Base-by-base conservation (phyloP, 2,888 invertebrate genomes). In the Polia nebulosa region DNA sequence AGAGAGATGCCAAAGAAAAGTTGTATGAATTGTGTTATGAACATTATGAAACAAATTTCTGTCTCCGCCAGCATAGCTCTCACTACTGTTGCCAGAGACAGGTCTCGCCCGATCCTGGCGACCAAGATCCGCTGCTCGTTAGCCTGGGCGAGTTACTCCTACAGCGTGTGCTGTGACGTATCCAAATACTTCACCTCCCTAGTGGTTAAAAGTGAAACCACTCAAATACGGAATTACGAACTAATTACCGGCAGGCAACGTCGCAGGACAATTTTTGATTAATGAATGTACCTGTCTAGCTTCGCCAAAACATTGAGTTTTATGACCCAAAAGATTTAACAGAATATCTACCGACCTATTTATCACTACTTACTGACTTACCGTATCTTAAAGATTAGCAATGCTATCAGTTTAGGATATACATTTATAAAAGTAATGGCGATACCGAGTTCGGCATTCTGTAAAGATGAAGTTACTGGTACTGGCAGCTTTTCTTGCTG, bases 401-500 rank as follows among this genome's bases (percentile, higher is more conserved):
- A 7, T 29, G 22, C 1, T 73, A 73, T 73, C 73, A 57, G 34
- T 32, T 25, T 5, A 8, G 20, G 7, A 9, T 34, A 13, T 3
- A 56, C 45, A 34, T 59, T 65, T 58, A 67, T 64, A 61, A 49
- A 27, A 34, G 52, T 44, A 29, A 49, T 41, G 11, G 9, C 34
- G 25, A 45, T 25, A 44, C 15, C 29, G 13, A 41, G 22, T 11
- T 45, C 17, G n/a, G 13, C 44, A 58, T 56, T 59, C 9, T 7
- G 27, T n/a, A 17, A 61, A 47, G 39, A 63, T 58, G 47, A 52
- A 59, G 53, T 68, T 65, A 20, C 32, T 69, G n/a, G 41, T 66
- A 15, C 64, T 92, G 11, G 70, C 27, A 2, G 47, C 27, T 9
- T 32, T 93, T 2, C 69, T 89, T 34, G 87, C 85, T 45, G 83